Conservation (phyloP, 2,888 invertebrate species). For the Bugulina stolonifera region DNA sequence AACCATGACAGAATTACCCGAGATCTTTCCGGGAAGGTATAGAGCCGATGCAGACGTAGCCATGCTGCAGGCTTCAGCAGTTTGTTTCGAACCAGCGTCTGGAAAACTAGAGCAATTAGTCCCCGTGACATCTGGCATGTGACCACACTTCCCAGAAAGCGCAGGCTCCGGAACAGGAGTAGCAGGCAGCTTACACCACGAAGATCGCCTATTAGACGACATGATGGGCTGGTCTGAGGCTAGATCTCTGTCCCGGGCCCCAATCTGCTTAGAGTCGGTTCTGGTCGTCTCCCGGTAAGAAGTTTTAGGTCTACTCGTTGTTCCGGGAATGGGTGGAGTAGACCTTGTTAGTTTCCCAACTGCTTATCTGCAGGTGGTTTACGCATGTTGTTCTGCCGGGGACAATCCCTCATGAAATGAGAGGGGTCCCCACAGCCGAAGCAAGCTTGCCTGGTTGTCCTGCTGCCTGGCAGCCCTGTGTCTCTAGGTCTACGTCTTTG, state of each 20-base stretch:
- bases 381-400: neutral
- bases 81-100: too few relatives aligned
- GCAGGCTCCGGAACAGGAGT: too few relatives aligned
- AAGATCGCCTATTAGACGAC: too few relatives aligned
- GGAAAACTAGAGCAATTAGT: too few relatives aligned
- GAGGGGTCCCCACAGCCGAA: neutral
- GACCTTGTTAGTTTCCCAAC: neutral
- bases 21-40: neutral
- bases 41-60: neutral
- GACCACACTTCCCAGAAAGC: too few relatives aligned
- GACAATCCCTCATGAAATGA: neutral
- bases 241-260: too few relatives aligned
- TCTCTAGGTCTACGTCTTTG: neutral
- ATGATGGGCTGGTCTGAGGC: too few relatives aligned
- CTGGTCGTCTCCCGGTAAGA: neutral
- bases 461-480: neutral
- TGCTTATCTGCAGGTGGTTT: neutral
- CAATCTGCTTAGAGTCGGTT: too few relatives aligned
- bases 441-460: neutral
- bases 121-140: too few relatives aligned
- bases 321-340: neutral
- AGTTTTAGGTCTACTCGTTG: neutral
- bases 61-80: too few relatives aligned
- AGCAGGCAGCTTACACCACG: too few relatives aligned
- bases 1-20: neutral